Conservation (phyloP, 2,797 vertebrate genomes). For the Rhinella marina region DNA sequence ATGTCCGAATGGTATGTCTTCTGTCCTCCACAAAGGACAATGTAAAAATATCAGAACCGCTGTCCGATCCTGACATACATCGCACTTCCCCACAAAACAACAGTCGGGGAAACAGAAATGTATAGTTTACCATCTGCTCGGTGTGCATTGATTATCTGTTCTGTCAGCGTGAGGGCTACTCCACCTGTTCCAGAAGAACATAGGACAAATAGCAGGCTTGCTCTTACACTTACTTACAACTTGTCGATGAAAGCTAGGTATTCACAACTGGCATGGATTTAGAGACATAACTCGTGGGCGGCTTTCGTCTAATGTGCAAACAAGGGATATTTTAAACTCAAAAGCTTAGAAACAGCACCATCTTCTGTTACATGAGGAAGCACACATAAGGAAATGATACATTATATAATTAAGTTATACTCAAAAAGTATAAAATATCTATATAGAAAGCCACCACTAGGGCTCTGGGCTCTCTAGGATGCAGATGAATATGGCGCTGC, state of each 20-base stretch:
- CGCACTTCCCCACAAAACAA: neutral
- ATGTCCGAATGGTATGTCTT: too few species aligned
- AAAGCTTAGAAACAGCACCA: neutral
- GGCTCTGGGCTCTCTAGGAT: too few species aligned
- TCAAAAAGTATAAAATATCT: too few species aligned
- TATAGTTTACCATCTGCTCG: neutral
- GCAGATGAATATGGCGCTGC: too few species aligned
- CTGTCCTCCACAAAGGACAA: neutral
- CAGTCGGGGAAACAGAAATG: neutral
- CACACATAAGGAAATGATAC: neutral
- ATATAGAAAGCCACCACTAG: neutral
- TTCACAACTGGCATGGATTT: slow-evolving; percentile 20
- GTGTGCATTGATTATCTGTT: neutral
- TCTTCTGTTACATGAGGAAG: neutral
- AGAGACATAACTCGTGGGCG: neutral
- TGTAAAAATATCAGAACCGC: neutral
- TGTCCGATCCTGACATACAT: neutral
- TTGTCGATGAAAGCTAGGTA: slow-evolving; percentile 15
- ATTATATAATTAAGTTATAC: too few species aligned
- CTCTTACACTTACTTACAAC: slow-evolving; percentile 17
- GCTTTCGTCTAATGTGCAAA: neutral
- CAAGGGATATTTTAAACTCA: neutral
- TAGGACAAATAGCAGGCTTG: slow-evolving; percentile 8
- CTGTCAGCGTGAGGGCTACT: neutral
- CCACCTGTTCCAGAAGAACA: slow-evolving; percentile 1